Evolutionary conservation across 2,888 invertebrate genomes (phyloP).

Genomic region (Caenorhabditis sp.): DNA sequence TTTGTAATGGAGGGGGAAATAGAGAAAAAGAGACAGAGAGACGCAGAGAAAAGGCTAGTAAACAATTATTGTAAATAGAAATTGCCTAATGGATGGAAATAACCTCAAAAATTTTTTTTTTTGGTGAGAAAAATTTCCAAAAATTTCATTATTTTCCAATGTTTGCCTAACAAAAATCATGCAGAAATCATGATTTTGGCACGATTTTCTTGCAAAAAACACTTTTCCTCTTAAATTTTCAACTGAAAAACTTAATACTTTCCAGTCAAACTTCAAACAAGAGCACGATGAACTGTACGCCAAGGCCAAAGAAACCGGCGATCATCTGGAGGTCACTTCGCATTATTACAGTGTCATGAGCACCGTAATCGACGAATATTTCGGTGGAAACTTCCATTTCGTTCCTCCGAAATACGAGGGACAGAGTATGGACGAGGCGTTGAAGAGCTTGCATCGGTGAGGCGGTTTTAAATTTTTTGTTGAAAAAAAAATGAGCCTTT

Average conservation of each 20-base stretch:
- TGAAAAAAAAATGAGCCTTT: not conserved
- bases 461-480: too few relatives aligned
- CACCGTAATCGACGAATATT: conserved; percentile 81
- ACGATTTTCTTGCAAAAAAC: conserved; percentile 4
- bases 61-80: too few relatives aligned
- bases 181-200: not conserved
- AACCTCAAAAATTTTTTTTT: not conserved
- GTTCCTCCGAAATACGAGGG: conserved; percentile 76
- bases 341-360: conserved; percentile 83
- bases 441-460: conserved; percentile 68
- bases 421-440: conserved; percentile 74
- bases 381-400: conserved; percentile 82
- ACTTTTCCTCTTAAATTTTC: too few relatives aligned
- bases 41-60: not conserved
- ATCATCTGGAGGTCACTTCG: conserved; percentile 78
- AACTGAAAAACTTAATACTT: too few relatives aligned
- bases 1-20: not conserved
- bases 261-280: conserved; percentile 75
- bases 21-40: too few relatives aligned
- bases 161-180: not conserved
- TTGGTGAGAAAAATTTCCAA: too few relatives aligned
- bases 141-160: too few relatives aligned
- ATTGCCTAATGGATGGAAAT: not conserved
- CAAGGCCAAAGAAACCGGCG: conserved; percentile 73
- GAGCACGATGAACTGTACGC: conserved; percentile 78